These are phyloP conservation scores for Ursus arctos DNA, from an alignment of 2,113 vertebrate species.

Conservation along the genomic window DNA sequence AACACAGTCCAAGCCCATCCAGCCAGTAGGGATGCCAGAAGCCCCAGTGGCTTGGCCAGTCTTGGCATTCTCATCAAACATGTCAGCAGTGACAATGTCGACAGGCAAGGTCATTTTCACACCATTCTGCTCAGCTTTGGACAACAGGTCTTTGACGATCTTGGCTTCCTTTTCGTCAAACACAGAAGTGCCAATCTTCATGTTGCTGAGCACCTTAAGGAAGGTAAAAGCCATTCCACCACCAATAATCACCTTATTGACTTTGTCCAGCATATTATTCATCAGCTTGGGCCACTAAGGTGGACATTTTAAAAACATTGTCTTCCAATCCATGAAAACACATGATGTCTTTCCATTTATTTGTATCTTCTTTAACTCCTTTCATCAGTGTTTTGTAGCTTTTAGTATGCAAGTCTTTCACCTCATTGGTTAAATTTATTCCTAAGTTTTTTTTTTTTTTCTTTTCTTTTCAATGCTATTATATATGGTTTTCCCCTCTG, in stretches of 20 bases:
- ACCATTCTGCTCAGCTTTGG: background rate
- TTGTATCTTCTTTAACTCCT: background rate
- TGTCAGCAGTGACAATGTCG: background rate
- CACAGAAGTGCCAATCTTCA: background rate
- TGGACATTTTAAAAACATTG: constrained; percentile 64
- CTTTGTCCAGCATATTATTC: constrained; percentile 97
- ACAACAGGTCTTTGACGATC: background rate
- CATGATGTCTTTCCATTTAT: background rate
- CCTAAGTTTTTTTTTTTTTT: background rate
- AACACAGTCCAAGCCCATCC: constrained; percentile 95
- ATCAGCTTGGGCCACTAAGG: constrained; percentile 67
- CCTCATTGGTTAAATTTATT: background rate
- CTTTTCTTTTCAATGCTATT: background rate
- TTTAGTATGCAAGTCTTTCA: background rate
- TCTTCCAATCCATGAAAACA: background rate
- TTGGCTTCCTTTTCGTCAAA: background rate
- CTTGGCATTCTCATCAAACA: background rate
- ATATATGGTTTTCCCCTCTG: background rate
- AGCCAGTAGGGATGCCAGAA: background rate
- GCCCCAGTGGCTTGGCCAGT: background rate
- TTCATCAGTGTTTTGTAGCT: background rate
- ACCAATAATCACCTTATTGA: constrained; percentile 92
- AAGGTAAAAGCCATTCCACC: constrained; percentile 99
- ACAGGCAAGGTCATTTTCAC: background rate
- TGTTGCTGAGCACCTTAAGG: constrained; percentile 92